Conservation (phyloP, 2,888 invertebrate genomes). For the Lamproptera curius region DNA sequence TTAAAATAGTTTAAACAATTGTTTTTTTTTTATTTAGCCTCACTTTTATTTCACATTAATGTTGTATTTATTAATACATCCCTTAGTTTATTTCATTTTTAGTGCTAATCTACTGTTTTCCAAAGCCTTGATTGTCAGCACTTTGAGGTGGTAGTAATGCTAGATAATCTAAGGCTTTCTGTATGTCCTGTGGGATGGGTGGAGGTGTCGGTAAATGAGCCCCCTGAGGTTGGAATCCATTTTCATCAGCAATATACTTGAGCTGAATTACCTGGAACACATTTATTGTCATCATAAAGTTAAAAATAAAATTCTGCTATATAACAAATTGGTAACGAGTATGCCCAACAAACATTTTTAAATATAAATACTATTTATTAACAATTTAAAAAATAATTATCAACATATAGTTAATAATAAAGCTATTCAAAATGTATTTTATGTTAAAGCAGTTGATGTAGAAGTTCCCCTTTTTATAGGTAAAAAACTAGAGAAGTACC, state of each 20-base stretch:
- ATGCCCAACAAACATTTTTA: too few relatives aligned
- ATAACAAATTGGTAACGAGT: too few relatives aligned
- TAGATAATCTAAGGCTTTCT: conserved; percentile 80
- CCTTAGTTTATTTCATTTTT: too few relatives aligned
- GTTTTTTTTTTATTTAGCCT: not conserved
- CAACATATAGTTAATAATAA: too few relatives aligned
- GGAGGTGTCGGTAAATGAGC: conserved; percentile 82
- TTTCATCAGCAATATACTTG: conserved; percentile 84
- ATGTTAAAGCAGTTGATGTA: too few relatives aligned
- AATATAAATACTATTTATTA: too few relatives aligned
- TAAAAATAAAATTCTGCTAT: too few relatives aligned
- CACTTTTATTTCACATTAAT: conserved; percentile 1
- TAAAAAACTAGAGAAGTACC: too few relatives aligned
- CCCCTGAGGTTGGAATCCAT: conserved; percentile 83
- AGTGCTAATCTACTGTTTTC: conserved; percentile 8
- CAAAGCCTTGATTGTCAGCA: conserved; percentile 34
- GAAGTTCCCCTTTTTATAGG: too few relatives aligned
- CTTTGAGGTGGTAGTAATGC: conserved; percentile 78
- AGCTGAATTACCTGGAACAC: conserved; percentile 75
- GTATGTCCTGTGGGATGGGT: conserved; percentile 83
- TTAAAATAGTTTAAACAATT: not conserved
- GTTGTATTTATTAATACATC: conserved; percentile 4
- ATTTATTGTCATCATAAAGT: too few relatives aligned
- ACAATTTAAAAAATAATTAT: too few relatives aligned
- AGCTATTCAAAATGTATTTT: too few relatives aligned